Conservation (phyloP, 2,113 vertebrate genomes). For the Eulemur rufifrons region DNA sequence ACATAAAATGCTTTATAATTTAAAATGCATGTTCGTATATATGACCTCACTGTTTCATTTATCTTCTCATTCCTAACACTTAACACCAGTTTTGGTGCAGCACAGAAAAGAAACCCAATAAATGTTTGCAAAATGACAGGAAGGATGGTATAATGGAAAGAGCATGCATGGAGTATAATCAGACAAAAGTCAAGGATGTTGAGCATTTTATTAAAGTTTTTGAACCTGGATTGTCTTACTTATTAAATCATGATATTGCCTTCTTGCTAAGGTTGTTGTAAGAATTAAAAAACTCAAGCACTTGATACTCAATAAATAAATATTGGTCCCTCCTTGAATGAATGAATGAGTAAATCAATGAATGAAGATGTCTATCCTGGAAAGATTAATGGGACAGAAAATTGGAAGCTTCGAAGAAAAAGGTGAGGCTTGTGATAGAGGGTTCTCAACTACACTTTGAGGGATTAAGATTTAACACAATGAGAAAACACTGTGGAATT, state of each 20-base stretch:
- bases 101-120: neutral
- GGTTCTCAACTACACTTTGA: neutral
- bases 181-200: constrained; percentile 3
- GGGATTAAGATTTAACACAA: neutral
- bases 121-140: neutral
- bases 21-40: neutral
- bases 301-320: neutral
- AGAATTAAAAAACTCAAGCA: constrained; percentile 1
- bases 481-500: neutral
- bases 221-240: neutral
- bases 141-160: neutral
- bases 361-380: neutral
- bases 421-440: neutral
- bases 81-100: neutral
- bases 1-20: neutral
- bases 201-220: neutral
- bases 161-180: neutral
- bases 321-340: neutral
- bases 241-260: constrained; percentile 8
- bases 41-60: neutral
- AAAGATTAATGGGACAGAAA: constrained; percentile 9
- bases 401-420: constrained; percentile 40
- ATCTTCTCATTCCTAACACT: neutral
- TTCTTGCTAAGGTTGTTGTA: neutral
- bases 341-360: neutral